A percentile compares a stretch with the other conserved stretches of the same genome.
These are phyloP conservation scores for Trichomalopsis sarcophagae DNA, from an alignment of 1,140 invertebrate species.

Conservation along the genomic window DNA sequence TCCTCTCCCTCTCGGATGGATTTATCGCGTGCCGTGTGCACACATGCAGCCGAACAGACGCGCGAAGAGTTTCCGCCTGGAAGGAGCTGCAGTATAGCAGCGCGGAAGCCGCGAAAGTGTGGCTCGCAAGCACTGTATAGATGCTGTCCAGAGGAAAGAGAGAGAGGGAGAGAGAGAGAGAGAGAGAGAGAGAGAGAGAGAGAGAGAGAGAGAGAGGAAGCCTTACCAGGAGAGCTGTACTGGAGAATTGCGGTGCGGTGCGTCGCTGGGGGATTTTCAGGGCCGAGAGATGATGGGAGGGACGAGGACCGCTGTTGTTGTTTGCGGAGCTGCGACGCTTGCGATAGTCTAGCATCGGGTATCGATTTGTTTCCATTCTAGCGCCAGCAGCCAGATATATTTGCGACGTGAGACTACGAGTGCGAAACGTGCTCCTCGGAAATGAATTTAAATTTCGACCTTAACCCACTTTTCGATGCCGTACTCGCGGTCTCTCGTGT, in stretches of 20 bases:
- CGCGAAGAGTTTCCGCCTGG: constrained; percentile 11
- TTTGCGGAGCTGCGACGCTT: not conserved
- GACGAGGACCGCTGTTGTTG: not conserved
- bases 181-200: too few relatives aligned
- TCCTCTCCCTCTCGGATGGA: not conserved
- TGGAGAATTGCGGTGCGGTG: not conserved
- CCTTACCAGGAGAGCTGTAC: not conserved
- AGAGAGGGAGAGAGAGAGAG: not conserved
- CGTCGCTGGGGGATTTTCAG: not conserved
- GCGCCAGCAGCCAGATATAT: too few relatives aligned
- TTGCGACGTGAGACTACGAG: too few relatives aligned
- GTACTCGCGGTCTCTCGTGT: not conserved
- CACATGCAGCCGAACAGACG: constrained; percentile 39
- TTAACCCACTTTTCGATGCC: too few relatives aligned
- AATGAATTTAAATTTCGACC: too few relatives aligned
- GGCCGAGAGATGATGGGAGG: not conserved
- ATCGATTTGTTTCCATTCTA: not conserved
- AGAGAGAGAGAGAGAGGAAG: not conserved
- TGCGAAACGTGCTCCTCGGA: too few relatives aligned
- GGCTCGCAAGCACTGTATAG: not conserved
- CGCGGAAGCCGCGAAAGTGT: not conserved
- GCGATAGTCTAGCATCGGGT: not conserved
- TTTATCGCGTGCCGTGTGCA: not conserved
- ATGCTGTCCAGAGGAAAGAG: not conserved
- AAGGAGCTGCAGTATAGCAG: not conserved